phyloP scores from a whole-genome alignment of 2,888 invertebrate species.

The Scotopteryx bipunctaria region DNA sequence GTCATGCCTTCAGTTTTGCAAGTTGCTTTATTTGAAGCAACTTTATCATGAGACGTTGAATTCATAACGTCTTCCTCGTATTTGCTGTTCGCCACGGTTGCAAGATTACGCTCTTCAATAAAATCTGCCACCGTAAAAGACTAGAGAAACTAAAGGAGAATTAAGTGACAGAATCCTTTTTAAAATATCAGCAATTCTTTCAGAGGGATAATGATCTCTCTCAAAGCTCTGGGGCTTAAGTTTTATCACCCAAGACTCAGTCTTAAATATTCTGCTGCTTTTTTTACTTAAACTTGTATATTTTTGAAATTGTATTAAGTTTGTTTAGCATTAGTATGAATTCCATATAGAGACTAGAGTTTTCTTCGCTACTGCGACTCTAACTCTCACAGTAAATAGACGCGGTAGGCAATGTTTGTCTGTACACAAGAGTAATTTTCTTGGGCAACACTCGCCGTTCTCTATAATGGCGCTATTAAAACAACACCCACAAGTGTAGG shows the following conservation, averaged over 20 bases:
- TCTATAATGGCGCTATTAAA: slow-evolving; percentile 78
- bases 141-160: slow-evolving; percentile 27
- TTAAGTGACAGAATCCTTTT: slow-evolving; percentile 30
- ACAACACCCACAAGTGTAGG: slow-evolving; percentile 76
- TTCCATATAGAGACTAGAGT: slow-evolving; percentile 26
- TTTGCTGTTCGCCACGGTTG: slow-evolving; percentile 9
- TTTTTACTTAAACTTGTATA: slow-evolving; percentile 2
- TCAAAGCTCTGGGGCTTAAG: slow-evolving; percentile 26
- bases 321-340: slow-evolving; percentile 25
- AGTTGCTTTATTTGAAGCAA: slow-evolving; percentile 41
- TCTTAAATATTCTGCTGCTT: slow-evolving; percentile 8
- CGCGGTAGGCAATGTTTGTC: slow-evolving; percentile 54
- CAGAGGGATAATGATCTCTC: slow-evolving; percentile 27
- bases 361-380: slow-evolving; percentile 39
- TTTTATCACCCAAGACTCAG: slow-evolving; percentile 5
- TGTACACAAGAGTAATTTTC: slow-evolving; percentile 68
- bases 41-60: slow-evolving; percentile 32
- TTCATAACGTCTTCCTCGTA: slow-evolving; percentile 21
- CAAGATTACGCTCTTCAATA: slow-evolving; percentile 14
- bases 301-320: slow-evolving; percentile 3
- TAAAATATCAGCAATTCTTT: slow-evolving; percentile 33
- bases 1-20: slow-evolving; percentile 60
- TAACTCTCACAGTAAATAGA: slow-evolving; percentile 56
- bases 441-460: slow-evolving; percentile 72
- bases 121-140: slow-evolving; percentile 14